These are phyloP conservation scores for Danio aesculapii DNA, from an alignment of 2,797 vertebrate species.

Conservation along the genomic window DNA sequence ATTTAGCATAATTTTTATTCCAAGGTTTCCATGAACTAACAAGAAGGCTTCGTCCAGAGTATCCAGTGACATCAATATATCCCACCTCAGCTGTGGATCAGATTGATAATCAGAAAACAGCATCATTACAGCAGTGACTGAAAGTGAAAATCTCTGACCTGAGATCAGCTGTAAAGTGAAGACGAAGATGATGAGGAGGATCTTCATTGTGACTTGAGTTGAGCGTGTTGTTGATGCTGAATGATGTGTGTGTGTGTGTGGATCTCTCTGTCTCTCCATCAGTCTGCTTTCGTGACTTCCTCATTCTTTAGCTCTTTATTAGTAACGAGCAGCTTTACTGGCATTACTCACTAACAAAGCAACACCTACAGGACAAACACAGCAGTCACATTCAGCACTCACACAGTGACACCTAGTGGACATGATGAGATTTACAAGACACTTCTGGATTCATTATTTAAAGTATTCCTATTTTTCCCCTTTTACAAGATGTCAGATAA, in stretches of 20 bases:
- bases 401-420: constrained; percentile 12
- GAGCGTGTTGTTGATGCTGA: not conserved
- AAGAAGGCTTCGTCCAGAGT: not conserved
- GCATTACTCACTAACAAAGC: not conserved
- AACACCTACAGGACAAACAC: not conserved
- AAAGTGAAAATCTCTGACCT: constrained; percentile 37
- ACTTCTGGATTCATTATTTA: too few relatives aligned
- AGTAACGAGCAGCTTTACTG: constrained; percentile 17
- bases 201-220: constrained; percentile 27
- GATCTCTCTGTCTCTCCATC: not conserved
- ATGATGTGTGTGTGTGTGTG: not conserved
- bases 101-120: constrained; percentile 12
- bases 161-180: constrained; percentile 11
- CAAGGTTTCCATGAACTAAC: not conserved
- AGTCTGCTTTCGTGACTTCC: not conserved
- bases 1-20: rapidly evolving
- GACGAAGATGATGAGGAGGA: constrained; percentile 21
- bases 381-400: not conserved
- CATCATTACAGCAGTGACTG: constrained; percentile 8
- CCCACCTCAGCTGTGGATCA: not conserved
- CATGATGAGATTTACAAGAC: too few relatives aligned
- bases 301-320: constrained; percentile 4
- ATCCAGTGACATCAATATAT: not conserved
- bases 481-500: too few relatives aligned
- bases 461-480: too few relatives aligned